Evolutionary conservation across 2,888 invertebrate species (phyloP).

Genomic region (Scotopteryx bipunctaria): DNA sequence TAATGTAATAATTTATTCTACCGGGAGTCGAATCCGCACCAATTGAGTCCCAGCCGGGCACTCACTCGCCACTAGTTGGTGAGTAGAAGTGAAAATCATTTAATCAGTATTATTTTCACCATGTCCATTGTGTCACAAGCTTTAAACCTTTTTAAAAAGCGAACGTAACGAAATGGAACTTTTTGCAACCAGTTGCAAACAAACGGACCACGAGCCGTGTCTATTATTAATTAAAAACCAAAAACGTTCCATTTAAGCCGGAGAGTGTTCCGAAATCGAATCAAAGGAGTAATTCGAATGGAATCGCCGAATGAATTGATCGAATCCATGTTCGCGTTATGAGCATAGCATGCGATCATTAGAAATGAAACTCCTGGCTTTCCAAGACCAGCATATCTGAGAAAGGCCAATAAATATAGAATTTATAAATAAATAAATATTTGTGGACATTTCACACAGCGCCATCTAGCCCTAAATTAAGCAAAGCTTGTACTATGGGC

Average conservation of each 20-base stretch:
- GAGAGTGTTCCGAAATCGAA: conserved; percentile 64
- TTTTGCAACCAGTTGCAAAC: conserved; percentile 54
- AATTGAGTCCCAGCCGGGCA: no score
- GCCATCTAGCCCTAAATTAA: no score
- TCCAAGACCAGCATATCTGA: no score
- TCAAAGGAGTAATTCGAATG: conserved; percentile 73
- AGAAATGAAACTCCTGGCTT: conserved; percentile 13
- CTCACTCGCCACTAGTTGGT: no score
- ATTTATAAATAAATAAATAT: no score
- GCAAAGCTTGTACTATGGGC: no score
- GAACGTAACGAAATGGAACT: conserved; percentile 46
- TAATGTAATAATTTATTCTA: no score
- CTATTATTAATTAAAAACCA: conserved; percentile 77
- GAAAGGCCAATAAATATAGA: no score
- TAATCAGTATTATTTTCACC: background rate
- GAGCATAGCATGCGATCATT: background rate
- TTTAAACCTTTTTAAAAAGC: conserved; percentile 26
- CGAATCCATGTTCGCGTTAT: conserved; percentile 35
- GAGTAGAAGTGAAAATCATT: no score
- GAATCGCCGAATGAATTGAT: conserved; percentile 57
- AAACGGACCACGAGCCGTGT: conserved; percentile 50
- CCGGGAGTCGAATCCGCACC: no score
- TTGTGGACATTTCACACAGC: no score
- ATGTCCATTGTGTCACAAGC: conserved; percentile 4
- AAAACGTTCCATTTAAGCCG: conserved; percentile 65